Conservation (phyloP, 37 sponge, comb jelly and placozoan genomes). For the Diacarnus erythraeanus region DNA sequence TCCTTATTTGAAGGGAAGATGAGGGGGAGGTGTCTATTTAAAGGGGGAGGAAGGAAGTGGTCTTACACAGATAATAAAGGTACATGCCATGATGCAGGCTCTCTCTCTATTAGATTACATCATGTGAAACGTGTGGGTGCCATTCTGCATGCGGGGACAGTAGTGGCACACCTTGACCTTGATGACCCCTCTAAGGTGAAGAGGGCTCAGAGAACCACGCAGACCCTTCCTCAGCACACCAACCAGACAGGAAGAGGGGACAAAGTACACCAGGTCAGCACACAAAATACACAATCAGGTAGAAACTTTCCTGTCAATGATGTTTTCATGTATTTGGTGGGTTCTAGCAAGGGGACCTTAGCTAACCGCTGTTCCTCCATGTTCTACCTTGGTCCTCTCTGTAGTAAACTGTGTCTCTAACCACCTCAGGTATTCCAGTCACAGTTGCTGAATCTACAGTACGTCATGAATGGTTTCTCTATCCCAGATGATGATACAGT, state of each 20-base stretch:
- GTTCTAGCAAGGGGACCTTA: no score
- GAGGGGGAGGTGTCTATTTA: no score
- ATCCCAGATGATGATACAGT: slow-evolving; percentile 26
- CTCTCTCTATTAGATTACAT: slow-evolving; percentile 52
- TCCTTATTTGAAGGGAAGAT: no score
- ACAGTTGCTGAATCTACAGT: slow-evolving; percentile 32
- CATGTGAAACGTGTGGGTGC: slow-evolving; percentile 84
- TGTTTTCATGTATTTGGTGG: no score
- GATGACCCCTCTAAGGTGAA: slow-evolving; percentile 79
- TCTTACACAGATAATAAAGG: no score
- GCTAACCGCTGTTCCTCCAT: no score
- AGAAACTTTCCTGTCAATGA: no score
- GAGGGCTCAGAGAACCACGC: slow-evolving; percentile 58
- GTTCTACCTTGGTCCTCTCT: background rate
- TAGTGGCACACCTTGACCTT: slow-evolving; percentile 85
- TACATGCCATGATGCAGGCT: no score
- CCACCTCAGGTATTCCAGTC: slow-evolving; percentile 61
- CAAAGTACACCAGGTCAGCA: slow-evolving; percentile 75
- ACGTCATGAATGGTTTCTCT: slow-evolving; percentile 67
- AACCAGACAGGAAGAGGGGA: slow-evolving; percentile 20
- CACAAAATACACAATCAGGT: no score
- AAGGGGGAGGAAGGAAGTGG: no score
- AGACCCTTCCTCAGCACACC: slow-evolving; percentile 42
- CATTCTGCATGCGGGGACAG: slow-evolving; percentile 85
- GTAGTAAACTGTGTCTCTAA: no score